Base-by-base conservation (phyloP, 2,888 invertebrate species). In the Auanema freiburgensis region DNA sequence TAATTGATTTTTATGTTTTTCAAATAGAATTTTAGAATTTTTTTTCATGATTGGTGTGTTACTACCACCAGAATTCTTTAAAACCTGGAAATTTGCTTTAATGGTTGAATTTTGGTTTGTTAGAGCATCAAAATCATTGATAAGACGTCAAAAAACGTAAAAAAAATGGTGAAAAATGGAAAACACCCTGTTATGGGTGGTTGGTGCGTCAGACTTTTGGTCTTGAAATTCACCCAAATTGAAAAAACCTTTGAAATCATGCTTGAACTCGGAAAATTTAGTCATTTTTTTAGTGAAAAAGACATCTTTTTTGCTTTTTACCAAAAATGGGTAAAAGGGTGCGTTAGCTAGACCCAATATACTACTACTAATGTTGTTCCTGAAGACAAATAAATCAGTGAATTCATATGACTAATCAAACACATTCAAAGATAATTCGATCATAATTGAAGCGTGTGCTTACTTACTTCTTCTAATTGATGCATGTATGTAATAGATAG, bases 31-130 rank as follows among this genome's bases (percentile, higher is more conserved):
- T n/a, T n/a, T n/a, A n/a, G n/a, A n/a, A n/a, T n/a, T n/a, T n/a
- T n/a, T n/a, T n/a, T 58, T 58, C 54, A 58, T 58, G 58, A 56
- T 50, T 58, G 46, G 54, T 58, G 58, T 58, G 58, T 58, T 57
- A 57, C 57, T 57, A 57, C 23, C 49, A 57, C 57, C 57, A 57
- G 57, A 57, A 57, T 57, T 57, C 57, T 57, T 57, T 57, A 57
- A 57, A 57, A 57, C 50, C 57, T 46, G 54, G 33, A 58, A 58
- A 58, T 14, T 58, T 56, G 58, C 54, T 57, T 51, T 58, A 58
- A 58, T 58, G 46, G 58, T 57, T 57, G 58, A 56, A 10, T 58
- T 58, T 58, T 58, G 58, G 54, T 23, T 58, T 58, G 50, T 58
- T 50, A 58, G 54, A 58, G 54, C 58, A 56, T 58, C 58, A 57